Evolutionary conservation across 2,888 invertebrate species (phyloP).

Genomic region (Lacanobia wlatinum): DNA sequence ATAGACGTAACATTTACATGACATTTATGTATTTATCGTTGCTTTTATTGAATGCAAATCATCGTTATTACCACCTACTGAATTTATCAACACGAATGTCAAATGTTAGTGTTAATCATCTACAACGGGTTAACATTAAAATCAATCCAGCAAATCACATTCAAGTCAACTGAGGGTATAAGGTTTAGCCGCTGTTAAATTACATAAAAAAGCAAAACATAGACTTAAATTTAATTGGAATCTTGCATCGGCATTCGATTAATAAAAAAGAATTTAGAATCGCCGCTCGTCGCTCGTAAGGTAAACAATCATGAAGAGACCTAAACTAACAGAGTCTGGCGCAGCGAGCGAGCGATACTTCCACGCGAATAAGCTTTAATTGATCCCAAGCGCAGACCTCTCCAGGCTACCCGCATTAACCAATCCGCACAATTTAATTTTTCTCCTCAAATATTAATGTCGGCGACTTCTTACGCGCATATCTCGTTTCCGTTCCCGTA

Average conservation of each 20-base stretch:
- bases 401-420: conserved; percentile 24
- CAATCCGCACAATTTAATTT: conserved; percentile 47
- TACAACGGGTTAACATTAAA: conserved; percentile 1
- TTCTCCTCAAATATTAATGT: conserved; percentile 25
- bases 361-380: conserved; percentile 41
- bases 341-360: conserved; percentile 25
- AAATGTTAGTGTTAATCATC: neutral
- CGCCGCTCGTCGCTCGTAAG: conserved; percentile 4
- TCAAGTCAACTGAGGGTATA: neutral
- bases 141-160: neutral
- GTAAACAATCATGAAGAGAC: conserved; percentile 34
- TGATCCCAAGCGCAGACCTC: conserved; percentile 14
- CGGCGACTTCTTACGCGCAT: no score
- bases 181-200: neutral
- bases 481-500: no score
- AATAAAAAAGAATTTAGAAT: conserved; percentile 18
- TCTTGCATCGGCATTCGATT: conserved; percentile 30
- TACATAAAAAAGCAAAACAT: conserved; percentile 17
- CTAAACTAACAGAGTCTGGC: conserved; percentile 46
- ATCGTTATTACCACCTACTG: neutral
- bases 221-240: conserved; percentile 27
- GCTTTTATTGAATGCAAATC: neutral
- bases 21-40: neutral
- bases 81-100: neutral
- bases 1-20: neutral